A percentile compares a stretch with the other conserved stretches of the same genome.
Conservation (phyloP, 2,888 invertebrate genomes). For the Dasysyrphus tricinctus region DNA sequence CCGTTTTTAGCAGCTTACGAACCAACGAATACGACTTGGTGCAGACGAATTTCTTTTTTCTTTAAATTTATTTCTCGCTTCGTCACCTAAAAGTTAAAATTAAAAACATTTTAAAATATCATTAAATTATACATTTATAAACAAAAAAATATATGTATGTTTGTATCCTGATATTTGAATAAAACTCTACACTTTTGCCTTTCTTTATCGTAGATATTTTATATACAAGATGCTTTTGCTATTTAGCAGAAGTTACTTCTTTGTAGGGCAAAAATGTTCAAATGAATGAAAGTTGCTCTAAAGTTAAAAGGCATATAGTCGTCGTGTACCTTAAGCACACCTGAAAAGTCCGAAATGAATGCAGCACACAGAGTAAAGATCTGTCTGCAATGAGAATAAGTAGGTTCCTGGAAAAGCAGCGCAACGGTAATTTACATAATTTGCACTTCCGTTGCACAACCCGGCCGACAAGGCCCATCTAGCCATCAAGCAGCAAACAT, state of each 20-base stretch:
- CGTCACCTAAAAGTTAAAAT: conserved; percentile 52
- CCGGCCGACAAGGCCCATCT: neutral
- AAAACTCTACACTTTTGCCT: neutral
- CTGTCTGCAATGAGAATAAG: conserved; percentile 32
- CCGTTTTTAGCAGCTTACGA: conserved; percentile 20
- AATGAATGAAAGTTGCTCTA: conserved; percentile 9
- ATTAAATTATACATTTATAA: neutral
- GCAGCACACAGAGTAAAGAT: conserved; percentile 2
- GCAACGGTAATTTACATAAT: conserved; percentile 52
- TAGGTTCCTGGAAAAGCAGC: conserved; percentile 18
- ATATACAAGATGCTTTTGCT: neutral
- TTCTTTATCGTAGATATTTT: neutral
- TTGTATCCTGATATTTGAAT: neutral
- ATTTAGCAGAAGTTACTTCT: conserved; percentile 16
- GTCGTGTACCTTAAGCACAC: neutral
- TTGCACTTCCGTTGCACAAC: conserved; percentile 24
- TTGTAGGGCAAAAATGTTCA: conserved; percentile 9
- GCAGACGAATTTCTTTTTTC: conserved; percentile 6
- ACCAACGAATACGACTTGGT: conserved; percentile 26
- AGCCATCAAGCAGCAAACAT: conserved; percentile 35
- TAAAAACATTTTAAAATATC: conserved; percentile 14
- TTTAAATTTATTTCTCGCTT: conserved; percentile 37
- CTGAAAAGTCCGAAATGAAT: conserved; percentile 2
- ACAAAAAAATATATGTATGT: neutral
- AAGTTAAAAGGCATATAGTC: conserved; percentile 10